Percentiles rank a stretch among this genome's conserved stretches.
These are phyloP conservation scores for Motacilla alba DNA, from an alignment of 2,113 vertebrate genomes.

Conservation along the genomic window DNA sequence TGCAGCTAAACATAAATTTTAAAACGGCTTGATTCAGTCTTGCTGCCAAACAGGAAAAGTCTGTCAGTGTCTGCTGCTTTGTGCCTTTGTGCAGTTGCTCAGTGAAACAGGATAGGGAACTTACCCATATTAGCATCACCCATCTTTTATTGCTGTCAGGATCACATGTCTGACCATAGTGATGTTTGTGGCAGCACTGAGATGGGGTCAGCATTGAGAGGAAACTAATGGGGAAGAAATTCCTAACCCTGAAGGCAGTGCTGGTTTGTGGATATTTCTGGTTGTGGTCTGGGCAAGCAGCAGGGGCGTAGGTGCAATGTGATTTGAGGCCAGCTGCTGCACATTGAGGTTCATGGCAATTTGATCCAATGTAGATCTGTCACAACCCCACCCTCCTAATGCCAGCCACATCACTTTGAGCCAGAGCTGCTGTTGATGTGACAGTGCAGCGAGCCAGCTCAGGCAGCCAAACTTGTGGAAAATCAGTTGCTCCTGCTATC, in stretches of 20 bases:
- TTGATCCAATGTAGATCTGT: neutral
- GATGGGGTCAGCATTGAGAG: neutral
- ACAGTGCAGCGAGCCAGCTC: neutral
- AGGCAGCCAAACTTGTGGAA: neutral
- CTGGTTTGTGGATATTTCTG: neutral
- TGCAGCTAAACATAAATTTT: neutral
- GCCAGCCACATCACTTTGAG: rapidly evolving
- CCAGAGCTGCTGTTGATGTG: neutral
- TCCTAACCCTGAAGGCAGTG: neutral
- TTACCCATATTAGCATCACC: neutral
- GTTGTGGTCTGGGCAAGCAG: neutral
- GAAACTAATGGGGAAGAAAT: neutral
- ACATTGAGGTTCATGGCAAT: neutral
- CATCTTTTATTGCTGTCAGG: neutral
- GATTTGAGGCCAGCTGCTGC: neutral
- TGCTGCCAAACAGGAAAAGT: neutral
- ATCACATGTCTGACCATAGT: neutral
- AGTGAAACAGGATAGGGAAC: neutral
- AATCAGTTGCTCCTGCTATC: neutral
- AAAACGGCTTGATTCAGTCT: neutral
- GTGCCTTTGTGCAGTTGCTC: neutral
- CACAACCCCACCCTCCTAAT: neutral
- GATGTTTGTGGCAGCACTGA: neutral
- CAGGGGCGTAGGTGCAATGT: neutral
- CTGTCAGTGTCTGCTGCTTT: neutral